Conservation (phyloP, 2,888 invertebrate genomes). For the Eupithecia subfuscata region DNA sequence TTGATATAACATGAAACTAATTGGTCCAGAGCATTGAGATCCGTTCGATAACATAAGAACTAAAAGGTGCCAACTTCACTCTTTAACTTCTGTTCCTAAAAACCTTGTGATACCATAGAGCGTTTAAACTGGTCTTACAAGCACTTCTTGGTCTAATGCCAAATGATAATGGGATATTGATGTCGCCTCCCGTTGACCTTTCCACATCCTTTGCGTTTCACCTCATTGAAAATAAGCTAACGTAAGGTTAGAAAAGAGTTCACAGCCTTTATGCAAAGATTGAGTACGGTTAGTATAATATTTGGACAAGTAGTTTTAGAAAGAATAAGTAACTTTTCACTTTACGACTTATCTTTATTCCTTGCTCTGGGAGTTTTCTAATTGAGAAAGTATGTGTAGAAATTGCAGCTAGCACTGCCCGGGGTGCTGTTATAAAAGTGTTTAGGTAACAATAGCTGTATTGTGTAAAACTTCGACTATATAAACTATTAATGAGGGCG, state of each 20-base stretch:
- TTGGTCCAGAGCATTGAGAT: background rate
- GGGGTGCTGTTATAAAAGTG: no score
- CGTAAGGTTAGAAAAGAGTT: background rate
- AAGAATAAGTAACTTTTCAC: background rate
- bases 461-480: no score
- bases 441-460: no score
- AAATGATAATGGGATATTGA: slow-evolving; percentile 55
- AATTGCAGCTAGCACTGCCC: no score
- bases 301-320: background rate
- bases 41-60: background rate
- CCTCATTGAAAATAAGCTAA: slow-evolving; percentile 3
- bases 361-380: background rate
- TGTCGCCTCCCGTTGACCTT: slow-evolving; percentile 45
- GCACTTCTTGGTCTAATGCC: slow-evolving; percentile 55
- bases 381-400: background rate
- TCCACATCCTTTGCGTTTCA: background rate
- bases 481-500: no score
- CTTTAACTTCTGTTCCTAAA: slow-evolving; percentile 29
- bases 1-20: background rate
- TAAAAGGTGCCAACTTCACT: slow-evolving; percentile 5
- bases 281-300: background rate
- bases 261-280: background rate
- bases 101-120: slow-evolving; percentile 41
- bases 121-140: slow-evolving; percentile 24
- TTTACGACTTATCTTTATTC: background rate